Percentiles rank a stretch among this genome's conserved stretches.
These are phyloP conservation scores for Oopsacas minuta DNA, from an alignment of 37 sponge, comb jelly and placozoan genomes.

Conservation along the genomic window DNA sequence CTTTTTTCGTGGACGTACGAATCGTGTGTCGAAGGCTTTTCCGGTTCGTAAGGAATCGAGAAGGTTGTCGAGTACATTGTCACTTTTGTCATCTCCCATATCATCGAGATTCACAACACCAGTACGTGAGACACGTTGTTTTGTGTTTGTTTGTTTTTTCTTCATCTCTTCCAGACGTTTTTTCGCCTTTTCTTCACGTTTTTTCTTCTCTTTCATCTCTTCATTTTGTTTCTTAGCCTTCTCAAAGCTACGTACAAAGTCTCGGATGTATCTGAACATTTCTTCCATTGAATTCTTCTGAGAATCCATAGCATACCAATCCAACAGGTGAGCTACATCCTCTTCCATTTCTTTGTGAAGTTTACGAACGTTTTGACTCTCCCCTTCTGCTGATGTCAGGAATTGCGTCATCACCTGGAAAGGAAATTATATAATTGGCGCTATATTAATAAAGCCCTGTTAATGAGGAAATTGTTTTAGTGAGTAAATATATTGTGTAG, in stretches of 20 bases:
- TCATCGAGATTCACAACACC: not conserved
- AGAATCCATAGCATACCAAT: constrained; percentile 41
- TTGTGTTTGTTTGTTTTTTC: not conserved
- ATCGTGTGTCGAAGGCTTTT: constrained; percentile 13
- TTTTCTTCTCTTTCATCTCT: constrained; percentile 4
- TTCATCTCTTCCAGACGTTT: constrained; percentile 7
- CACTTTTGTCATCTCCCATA: constrained; percentile 6
- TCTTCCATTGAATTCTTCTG: constrained; percentile 82
- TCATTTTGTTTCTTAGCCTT: constrained; percentile 14
- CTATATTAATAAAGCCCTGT: not conserved
- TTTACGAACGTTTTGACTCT: constrained; percentile 17
- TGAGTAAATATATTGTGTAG: too few species aligned
- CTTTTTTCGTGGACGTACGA: not conserved
- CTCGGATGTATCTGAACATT: constrained; percentile 75
- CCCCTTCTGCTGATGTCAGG: constrained; percentile 19
- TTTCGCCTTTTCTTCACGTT: constrained; percentile 14
- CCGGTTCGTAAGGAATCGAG: not conserved
- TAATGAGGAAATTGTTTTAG: too few species aligned
- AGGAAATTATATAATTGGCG: not conserved
- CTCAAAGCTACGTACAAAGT: constrained; percentile 80
- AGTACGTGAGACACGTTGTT: not conserved
- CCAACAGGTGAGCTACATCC: not conserved
- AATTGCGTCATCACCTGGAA: constrained; percentile 12
- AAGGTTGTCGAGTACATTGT: not conserved
- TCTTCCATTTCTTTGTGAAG: constrained; percentile 23